Conservation (phyloP, 2,797 vertebrate genomes). For the Rhinoraja longicauda region DNA sequence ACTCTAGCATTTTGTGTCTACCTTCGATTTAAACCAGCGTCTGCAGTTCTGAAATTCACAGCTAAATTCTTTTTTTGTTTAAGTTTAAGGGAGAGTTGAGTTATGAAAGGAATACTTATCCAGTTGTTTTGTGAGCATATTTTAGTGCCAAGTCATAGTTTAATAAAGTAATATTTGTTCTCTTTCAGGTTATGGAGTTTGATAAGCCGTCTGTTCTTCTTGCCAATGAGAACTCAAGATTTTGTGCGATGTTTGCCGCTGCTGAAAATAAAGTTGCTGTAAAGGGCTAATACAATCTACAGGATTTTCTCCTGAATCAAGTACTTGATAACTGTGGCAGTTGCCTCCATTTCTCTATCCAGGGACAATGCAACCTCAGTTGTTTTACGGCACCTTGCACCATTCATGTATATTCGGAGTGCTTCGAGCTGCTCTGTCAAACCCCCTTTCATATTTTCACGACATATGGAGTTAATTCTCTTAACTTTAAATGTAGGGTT, state of each 20-base stretch:
- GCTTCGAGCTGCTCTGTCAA: slow-evolving; percentile 47
- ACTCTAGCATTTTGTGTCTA: no score
- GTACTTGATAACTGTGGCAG: background rate
- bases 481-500: slow-evolving; percentile 69
- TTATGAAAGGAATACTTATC: background rate
- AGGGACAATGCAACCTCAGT: background rate
- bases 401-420: background rate
- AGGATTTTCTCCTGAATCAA: slow-evolving; percentile 12
- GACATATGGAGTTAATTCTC: slow-evolving; percentile 55
- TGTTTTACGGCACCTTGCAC: slow-evolving; percentile 18
- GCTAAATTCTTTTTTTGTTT: background rate
- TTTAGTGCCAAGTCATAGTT: background rate
- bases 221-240: slow-evolving; percentile 84
- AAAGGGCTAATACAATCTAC: slow-evolving; percentile 65
- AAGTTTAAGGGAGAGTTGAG: background rate
- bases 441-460: slow-evolving; percentile 47
- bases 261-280: slow-evolving; percentile 83
- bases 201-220: slow-evolving; percentile 80
- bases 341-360: background rate
- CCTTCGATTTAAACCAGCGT: no score
- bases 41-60: no score
- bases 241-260: slow-evolving; percentile 84
- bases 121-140: background rate
- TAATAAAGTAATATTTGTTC: slow-evolving; percentile 31
- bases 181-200: slow-evolving; percentile 77